Evolutionary conservation across 2,113 vertebrate genomes (phyloP), one percentile per base, ranked within the genome.

Genomic region (Tenebrosternarchus preto): DNA sequence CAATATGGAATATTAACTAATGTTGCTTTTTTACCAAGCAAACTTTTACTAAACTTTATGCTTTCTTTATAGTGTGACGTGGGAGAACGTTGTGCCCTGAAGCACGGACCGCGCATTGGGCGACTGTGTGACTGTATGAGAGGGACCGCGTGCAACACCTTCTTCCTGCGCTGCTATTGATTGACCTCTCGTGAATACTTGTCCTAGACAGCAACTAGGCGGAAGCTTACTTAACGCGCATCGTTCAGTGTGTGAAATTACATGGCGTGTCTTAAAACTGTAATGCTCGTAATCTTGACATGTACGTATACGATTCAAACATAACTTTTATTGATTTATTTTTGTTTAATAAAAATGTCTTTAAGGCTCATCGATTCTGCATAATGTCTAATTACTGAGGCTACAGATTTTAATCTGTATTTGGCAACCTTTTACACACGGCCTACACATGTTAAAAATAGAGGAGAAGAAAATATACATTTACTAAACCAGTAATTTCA

Each of bases 131-230:
- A 95, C 87, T 95, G 94, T 27, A 92, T 94, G 82, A 86, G 90
- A 71, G 88, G 94, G 68, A 91, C 92, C 0, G 91, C 89, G 46
- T 95, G 94, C 86, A 94, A 94, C 84, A 90, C 89, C 66, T 94
- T 94, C 91, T 94, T 95, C 87, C 88, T 95, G 75, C 93, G 92
- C 85, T 95, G 94, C 90, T 92, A 95, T 87, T 95, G 88, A 93
- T 69, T 72, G 8, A 76, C 17, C 29, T 24, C 59, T 4, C n/a
- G 22, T 25, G 61, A 6, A 60, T 75, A 27, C 59, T 55, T 20
- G 57, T 68, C 27, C 69, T 59, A 64, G 72, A 43, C 43, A 46
- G 69, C 39, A 60, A 17, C 22, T 68, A 50, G 56, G 29, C 43
- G 16, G 56, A 29, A 39, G 55, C 39, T 27, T 3, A 22, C 20